Evolutionary conservation across 53 echinoderm and acorn worm genomes (phyloP).

Genomic region (Paracentrotus lividus): DNA sequence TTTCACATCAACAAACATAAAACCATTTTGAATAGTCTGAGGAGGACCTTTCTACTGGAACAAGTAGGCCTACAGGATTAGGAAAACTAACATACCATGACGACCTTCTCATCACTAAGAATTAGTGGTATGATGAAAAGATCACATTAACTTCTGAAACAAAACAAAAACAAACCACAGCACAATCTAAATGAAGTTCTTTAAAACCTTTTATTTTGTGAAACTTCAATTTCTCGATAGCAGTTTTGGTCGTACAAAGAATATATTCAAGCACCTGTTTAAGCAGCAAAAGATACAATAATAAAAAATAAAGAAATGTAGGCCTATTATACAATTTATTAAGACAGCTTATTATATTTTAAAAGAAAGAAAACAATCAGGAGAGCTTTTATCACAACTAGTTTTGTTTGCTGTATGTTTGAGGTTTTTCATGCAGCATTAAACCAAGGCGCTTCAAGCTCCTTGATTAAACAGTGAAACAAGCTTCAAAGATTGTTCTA

Average conservation of each 20-base stretch:
- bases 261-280: constrained; percentile 21
- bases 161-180: neutral
- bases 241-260: constrained; percentile 35
- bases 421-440: neutral
- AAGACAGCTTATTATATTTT: neutral
- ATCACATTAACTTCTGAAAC: too few relatives aligned
- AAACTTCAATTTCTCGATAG: constrained; percentile 3
- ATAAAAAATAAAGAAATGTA: neutral
- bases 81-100: too few relatives aligned
- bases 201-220: constrained; percentile 42
- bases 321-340: neutral
- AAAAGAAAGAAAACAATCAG: neutral
- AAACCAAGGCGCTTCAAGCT: too few relatives aligned
- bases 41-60: too few relatives aligned
- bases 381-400: neutral
- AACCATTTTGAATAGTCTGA: too few relatives aligned
- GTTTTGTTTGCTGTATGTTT: neutral
- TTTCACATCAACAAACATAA: too few relatives aligned
- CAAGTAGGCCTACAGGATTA: too few relatives aligned
- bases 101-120: too few relatives aligned
- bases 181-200: neutral
- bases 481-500: neutral
- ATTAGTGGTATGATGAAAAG: too few relatives aligned
- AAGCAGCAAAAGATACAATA: neutral
- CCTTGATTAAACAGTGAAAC: neutral